Conservation (phyloP, 2,888 invertebrate genomes). For the Tipula vernalis region DNA sequence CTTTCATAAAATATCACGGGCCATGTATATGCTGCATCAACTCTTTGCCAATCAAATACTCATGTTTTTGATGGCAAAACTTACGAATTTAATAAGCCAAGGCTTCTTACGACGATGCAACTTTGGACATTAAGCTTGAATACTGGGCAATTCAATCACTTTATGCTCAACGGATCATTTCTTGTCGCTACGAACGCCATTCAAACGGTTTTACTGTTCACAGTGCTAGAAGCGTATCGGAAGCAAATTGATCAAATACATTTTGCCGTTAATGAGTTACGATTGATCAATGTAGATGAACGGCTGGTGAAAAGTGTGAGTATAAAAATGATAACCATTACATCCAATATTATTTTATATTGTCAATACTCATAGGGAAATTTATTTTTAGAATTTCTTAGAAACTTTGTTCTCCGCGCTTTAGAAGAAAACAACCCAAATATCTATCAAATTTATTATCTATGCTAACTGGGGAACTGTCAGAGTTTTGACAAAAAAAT, state of each 20-base stretch:
- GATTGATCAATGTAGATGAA: neutral
- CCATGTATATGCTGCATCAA: neutral
- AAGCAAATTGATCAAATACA: neutral
- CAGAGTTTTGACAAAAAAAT: too few species aligned
- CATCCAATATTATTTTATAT: too few species aligned
- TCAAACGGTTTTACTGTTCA: neutral
- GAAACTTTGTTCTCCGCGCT: too few species aligned
- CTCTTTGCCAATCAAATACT: neutral
- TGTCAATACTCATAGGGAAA: too few species aligned
- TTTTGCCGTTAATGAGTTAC: neutral
- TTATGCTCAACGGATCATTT: neutral
- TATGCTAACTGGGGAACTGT: too few species aligned
- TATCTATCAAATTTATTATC: too few species aligned
- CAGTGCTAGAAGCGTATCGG: neutral
- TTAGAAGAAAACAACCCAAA: too few species aligned
- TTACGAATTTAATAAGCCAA: neutral
- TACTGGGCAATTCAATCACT: neutral
- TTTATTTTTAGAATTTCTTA: too few species aligned
- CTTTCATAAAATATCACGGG: neutral
- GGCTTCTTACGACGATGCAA: neutral
- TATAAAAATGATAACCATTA: too few species aligned
- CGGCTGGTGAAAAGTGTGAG: neutral
- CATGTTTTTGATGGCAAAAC: neutral
- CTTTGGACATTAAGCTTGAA: neutral
- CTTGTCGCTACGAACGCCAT: neutral